A percentile compares a stretch with the other conserved stretches of the same genome.
phyloP scores from a whole-genome alignment of 2,797 vertebrate genomes.

The Carapus acus region DNA sequence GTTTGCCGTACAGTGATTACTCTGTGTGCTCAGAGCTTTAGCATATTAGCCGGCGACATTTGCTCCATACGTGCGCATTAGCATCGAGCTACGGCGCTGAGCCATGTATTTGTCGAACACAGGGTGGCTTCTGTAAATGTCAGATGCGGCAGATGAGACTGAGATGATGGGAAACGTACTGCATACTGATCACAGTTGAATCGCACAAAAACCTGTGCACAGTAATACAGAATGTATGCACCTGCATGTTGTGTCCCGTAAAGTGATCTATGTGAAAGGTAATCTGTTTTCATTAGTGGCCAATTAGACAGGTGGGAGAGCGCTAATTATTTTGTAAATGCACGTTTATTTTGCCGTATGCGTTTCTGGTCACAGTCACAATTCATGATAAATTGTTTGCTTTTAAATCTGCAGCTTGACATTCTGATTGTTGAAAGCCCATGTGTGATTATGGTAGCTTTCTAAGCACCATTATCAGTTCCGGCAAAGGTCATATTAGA shows the following conservation, averaged over 20 bases:
- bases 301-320: too few species aligned
- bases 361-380: too few species aligned
- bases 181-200: not conserved
- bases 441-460: constrained; percentile 30
- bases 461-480: constrained; percentile 32
- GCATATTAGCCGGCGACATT: constrained; percentile 36
- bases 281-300: too few species aligned
- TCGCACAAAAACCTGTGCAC: too few species aligned
- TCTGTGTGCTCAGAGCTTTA: constrained; percentile 29
- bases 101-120: constrained; percentile 12
- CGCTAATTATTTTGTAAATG: too few species aligned
- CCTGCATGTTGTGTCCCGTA: too few species aligned
- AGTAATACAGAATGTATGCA: too few species aligned
- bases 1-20: constrained; percentile 46
- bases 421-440: constrained; percentile 15
- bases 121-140: constrained; percentile 11
- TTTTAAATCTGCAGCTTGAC: too few species aligned
- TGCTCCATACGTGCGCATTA: constrained; percentile 23
- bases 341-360: too few species aligned
- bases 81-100: constrained; percentile 16
- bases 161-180: too few species aligned
- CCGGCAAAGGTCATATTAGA: constrained; percentile 14
- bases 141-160: not conserved
- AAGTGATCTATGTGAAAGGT: too few species aligned
- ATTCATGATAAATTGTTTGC: too few species aligned